Evolutionary conservation across 2,888 invertebrate genomes (phyloP), one percentile per base, ranked within the genome.

Genomic region (Polyploca ridens): DNA sequence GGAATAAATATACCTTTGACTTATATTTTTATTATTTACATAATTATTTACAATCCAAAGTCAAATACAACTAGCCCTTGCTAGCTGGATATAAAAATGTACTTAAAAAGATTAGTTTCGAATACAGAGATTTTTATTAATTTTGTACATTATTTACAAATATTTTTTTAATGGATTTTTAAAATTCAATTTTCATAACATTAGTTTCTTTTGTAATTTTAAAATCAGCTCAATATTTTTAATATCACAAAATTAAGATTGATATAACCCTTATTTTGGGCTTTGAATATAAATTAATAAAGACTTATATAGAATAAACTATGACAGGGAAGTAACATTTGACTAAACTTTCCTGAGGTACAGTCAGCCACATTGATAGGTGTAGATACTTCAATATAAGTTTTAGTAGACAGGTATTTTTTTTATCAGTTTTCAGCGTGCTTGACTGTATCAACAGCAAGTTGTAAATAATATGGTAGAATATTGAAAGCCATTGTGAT

Each of bases 111-210:
- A 75, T 74, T 77, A 76, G 74, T 76, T 74, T 73, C 73, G 73
- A 83, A 76, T 81, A 84, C 70, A 77, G 69, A 78, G 68, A 76
- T 74, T 75, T 74, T 66, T 72, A 72, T 54, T 75, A 71, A 70
- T 77, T 87, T 89, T 91, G 82, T 91, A 91, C 91, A 92, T 81
- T 91, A 91, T 91, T 88, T 92, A 92, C 91, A 92, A 62, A 75
- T 71, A 65, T 19, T 60, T 35, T 5, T 19, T 38, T 5, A 38
- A n/a, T 41, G 33, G 60, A 41, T 41, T 41, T 41, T 46, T 46
- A 54, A 54, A 54, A 54, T 54, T 54, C 54, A 54, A 54, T 10
- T 54, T 54, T 54, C 10, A 49, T 49, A 49, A 16, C 16, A 5
- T 16, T 7, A 35, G 35, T 13, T 54, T 19, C 19, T n/a, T 54